These are phyloP conservation scores for Corythoichthys haematopterus DNA, from an alignment of 2,113 vertebrate genomes.

Conservation along the genomic window DNA sequence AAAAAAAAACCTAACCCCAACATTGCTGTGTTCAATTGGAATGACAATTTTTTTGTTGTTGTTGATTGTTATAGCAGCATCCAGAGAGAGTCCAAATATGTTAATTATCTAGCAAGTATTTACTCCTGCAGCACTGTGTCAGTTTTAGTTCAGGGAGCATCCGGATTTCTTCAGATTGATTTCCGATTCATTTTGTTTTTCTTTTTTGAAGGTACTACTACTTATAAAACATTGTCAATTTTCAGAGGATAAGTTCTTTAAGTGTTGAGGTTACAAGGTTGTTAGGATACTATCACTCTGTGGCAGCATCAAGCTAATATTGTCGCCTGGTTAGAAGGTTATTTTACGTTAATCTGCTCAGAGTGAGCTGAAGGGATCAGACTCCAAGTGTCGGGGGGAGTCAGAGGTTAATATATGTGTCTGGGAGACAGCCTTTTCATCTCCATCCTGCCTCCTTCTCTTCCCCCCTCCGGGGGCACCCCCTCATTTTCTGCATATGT, in stretches of 20 bases:
- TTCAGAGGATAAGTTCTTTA: background rate
- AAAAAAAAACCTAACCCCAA: too few relatives aligned
- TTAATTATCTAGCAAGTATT: constrained; percentile 27
- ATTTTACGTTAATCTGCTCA: constrained; percentile 53
- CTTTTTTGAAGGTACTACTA: background rate
- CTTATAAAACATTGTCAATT: background rate
- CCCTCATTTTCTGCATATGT: constrained; percentile 27
- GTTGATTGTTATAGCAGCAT: constrained; percentile 45
- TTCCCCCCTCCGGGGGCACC: constrained; percentile 32
- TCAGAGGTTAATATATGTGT: constrained; percentile 58
- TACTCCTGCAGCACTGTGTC: constrained; percentile 1
- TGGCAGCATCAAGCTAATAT: constrained; percentile 61
- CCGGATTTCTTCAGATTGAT: background rate
- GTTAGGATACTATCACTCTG: constrained; percentile 43
- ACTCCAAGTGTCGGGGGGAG: constrained; percentile 17
- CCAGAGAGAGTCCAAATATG: constrained; percentile 41
- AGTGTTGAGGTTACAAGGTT: constrained; percentile 8
- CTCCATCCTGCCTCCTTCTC: constrained; percentile 23
- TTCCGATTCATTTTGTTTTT: background rate
- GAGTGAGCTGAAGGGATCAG: constrained; percentile 58
- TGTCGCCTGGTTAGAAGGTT: constrained; percentile 47
- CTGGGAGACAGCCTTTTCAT: constrained; percentile 46
- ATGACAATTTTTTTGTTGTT: constrained; percentile 42
- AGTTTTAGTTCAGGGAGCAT: constrained; percentile 8
- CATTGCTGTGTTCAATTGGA: constrained; percentile 39